Base-by-base conservation (phyloP, 2,113 vertebrate species). In the Saccopteryx bilineata region DNA sequence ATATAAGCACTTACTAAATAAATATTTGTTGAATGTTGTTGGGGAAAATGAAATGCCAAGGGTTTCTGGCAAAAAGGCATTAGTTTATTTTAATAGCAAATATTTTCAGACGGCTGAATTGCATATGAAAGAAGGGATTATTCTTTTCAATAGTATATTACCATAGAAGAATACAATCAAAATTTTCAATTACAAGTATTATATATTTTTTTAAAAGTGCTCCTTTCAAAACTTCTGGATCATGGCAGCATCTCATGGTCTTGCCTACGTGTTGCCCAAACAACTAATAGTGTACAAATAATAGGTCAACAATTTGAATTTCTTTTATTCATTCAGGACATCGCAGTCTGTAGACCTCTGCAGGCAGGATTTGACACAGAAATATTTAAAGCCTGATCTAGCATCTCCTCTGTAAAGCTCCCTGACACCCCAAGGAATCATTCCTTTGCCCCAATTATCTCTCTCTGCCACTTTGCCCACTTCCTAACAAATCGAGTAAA, bases 11-110 rank as follows among this genome's bases (percentile, higher is more conserved):
- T 23, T 86, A 58, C 12, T 48, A 78, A 91, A 52, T 46, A 50
- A 91, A 52, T 46, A 50, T 71, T 18, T 91, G 56, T 75, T 56
- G 24, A 92, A 68, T 92, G 17, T 33, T 39, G 4, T 39, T 84
- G 28, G 31, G 33, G n/a, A 33, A 54, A 61, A 76, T 33, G 69
- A 94, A 90, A 78, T 68, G 15, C 4, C 71, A 14, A n/a, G 1
- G 24, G 11, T 33, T 78, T 82, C 48, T 56, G 65, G 68, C 10
- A 54, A 39, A 39, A 39, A 39, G 39, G 5, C 31, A 33, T 89
- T 87, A 9, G 0, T 76, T 92, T 63, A 72, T 72, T 88, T 91
- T 56, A 82, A 78, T 82, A 93, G 75, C 19, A 95, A 92, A 46
- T 90, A 71, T 92, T 87, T 94, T 88, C 56, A 76, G 52, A 60